Base-by-base conservation (phyloP, 35 echinoderm and acorn worm genomes). In the Ptychodera flava region DNA sequence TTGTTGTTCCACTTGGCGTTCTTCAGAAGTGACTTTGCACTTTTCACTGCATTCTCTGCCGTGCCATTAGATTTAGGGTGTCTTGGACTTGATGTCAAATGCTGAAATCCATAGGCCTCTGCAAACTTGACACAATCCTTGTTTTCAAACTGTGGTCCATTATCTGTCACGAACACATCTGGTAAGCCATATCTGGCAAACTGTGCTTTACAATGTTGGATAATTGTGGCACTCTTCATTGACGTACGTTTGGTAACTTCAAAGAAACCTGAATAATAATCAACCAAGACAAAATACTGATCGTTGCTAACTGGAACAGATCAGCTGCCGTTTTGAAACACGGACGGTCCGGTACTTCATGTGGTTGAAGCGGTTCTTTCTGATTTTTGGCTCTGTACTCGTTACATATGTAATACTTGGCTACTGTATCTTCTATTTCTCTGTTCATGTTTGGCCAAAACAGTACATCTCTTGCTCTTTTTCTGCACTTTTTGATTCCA, bases 161-260 rank as follows among this genome's bases (percentile, higher is more conserved):
- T 97, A 80, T 95, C 93, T 16, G 82, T 87, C 79, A 95, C 93
- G 1, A 92, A 16, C 10, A 27, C 33, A 37, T 89, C 37, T 33
- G 87, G 93, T 37, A 95, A 88, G 31, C 93, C 93, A 89, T 86
- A 87, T 31, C 78, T 27, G n/a, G 78, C 87, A 90, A 95, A 92
- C 78, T 45, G 37, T 28, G 31, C 29, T 76, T 88, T 28, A 30
- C 92, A 78, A 12, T 34, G 53, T 78, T 92, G 84, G 36, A 92
- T 87, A 15, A 87, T 95, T 81, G 79, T 77, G 28, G 16, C 78
- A 80, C 36, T 38, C 0, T 86, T 95, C 36, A 82, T 95, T 32
- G 82, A 86, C 32, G 77, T 33, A n/a, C n/a, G n/a, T n/a, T n/a
- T n/a, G n/a, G n/a, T n/a, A n/a, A 92, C 79, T 80, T 95, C 91